Percentiles rank a stretch among this genome's conserved stretches.
These are phyloP conservation scores for Donacobius atricapilla DNA, from an alignment of 2,113 vertebrate genomes.

Conservation along the genomic window DNA sequence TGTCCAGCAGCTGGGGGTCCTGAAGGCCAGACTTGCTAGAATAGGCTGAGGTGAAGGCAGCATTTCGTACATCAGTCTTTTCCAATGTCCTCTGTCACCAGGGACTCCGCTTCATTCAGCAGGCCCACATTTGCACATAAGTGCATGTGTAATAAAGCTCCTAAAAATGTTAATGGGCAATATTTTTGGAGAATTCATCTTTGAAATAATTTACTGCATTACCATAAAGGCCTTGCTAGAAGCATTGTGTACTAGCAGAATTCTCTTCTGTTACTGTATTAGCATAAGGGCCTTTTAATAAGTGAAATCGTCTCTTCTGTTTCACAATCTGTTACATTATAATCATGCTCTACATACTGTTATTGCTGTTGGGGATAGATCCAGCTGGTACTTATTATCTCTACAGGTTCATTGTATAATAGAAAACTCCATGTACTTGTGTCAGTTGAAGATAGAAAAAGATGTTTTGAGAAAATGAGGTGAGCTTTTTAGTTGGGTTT, in stretches of 20 bases:
- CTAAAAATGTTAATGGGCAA: background rate
- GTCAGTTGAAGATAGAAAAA: background rate
- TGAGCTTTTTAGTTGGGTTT: background rate
- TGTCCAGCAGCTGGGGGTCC: background rate
- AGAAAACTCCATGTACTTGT: background rate
- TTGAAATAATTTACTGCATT: background rate
- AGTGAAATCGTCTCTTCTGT: conserved; percentile 19
- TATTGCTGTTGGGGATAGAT: conserved; percentile 41
- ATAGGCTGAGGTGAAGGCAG: background rate
- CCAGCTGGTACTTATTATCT: conserved; percentile 58
- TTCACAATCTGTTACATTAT: conserved; percentile 51
- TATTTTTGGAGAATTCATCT: background rate
- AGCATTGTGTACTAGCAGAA: background rate
- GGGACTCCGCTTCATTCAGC: background rate
- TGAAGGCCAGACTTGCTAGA: background rate
- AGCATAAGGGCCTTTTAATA: conserved; percentile 8
- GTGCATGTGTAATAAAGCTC: background rate
- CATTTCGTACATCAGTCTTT: background rate
- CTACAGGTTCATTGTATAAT: conserved; percentile 21
- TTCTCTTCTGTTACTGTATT: background rate
- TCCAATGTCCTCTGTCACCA: background rate
- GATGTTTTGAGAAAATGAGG: background rate
- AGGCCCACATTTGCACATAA: background rate
- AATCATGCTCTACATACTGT: background rate
- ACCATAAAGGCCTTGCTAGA: background rate